Evolutionary conservation across 2,113 vertebrate species (phyloP).

Genomic region (Neotragus moschatus): DNA sequence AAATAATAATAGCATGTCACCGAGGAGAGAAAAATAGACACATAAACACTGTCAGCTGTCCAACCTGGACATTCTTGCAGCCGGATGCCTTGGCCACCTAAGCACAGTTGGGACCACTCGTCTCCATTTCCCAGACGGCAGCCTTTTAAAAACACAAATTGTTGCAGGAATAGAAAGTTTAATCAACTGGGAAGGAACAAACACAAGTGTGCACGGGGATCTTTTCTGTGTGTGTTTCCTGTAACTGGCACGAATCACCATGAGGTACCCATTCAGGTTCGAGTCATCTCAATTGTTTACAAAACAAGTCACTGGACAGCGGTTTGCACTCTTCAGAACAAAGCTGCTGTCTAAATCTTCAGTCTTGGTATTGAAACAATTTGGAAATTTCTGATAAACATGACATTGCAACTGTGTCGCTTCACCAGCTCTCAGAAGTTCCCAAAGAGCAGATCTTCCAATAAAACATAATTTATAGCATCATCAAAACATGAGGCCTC

Average conservation of each 20-base stretch:
- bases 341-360: background rate
- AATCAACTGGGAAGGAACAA: background rate
- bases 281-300: background rate
- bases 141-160: background rate
- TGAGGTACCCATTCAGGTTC: background rate
- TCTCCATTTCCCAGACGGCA: background rate
- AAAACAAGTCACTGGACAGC: background rate
- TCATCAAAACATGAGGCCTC: background rate
- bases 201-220: fast-evolving
- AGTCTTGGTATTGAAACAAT: background rate
- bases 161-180: background rate
- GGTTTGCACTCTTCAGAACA: background rate
- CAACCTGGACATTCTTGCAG: background rate
- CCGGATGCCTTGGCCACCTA: background rate
- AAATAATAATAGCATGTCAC: background rate
- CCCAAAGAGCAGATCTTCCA: fast-evolving
- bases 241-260: background rate
- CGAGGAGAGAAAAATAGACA: background rate
- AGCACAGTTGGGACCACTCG: background rate
- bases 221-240: background rate
- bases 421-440: background rate
- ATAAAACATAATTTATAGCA: background rate
- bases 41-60: background rate
- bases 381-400: background rate
- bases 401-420: background rate